These are phyloP conservation scores for Sinotaia quadrata DNA, from an alignment of 2,888 invertebrate genomes.

Conservation along the genomic window DNA sequence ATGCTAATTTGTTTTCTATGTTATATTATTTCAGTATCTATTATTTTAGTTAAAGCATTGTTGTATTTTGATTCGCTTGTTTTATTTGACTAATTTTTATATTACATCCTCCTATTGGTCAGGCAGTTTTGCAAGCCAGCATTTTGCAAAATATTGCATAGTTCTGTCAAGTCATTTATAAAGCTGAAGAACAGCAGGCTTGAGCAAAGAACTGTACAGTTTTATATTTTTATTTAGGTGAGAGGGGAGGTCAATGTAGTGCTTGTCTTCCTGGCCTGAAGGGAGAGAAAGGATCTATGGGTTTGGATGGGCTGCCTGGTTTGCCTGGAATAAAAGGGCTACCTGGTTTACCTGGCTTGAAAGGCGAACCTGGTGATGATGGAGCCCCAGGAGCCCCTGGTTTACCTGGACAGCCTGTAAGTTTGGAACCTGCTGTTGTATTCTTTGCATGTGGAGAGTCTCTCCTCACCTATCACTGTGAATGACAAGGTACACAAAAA, in stretches of 20 bases:
- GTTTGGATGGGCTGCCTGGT: constrained; percentile 69
- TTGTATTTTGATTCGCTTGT: too few relatives aligned
- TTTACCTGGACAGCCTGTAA: constrained; percentile 41
- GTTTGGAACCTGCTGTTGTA: background rate
- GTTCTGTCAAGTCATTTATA: too few relatives aligned
- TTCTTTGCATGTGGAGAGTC: too few relatives aligned
- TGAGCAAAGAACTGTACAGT: background rate
- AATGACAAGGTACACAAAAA: too few relatives aligned
- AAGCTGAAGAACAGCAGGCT: background rate
- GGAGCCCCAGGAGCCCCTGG: constrained; percentile 43
- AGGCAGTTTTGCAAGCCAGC: too few relatives aligned
- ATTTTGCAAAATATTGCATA: too few relatives aligned
- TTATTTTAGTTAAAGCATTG: too few relatives aligned
- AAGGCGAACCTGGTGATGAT: constrained; percentile 54
- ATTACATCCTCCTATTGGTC: too few relatives aligned
- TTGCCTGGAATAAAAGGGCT: constrained; percentile 46
- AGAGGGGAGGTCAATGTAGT: constrained; percentile 54
- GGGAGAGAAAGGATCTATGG: constrained; percentile 62
- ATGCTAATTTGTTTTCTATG: too few relatives aligned
- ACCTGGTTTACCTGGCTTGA: constrained; percentile 49
- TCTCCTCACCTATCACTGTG: too few relatives aligned
- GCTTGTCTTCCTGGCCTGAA: constrained; percentile 50
- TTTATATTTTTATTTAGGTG: constrained; percentile 42
- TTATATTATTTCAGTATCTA: too few relatives aligned
- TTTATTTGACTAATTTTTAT: too few relatives aligned